Percentiles rank a stretch among this genome's conserved stretches.
Conservation (phyloP, 2,888 invertebrate species). For the Cerastis rubricosa region DNA sequence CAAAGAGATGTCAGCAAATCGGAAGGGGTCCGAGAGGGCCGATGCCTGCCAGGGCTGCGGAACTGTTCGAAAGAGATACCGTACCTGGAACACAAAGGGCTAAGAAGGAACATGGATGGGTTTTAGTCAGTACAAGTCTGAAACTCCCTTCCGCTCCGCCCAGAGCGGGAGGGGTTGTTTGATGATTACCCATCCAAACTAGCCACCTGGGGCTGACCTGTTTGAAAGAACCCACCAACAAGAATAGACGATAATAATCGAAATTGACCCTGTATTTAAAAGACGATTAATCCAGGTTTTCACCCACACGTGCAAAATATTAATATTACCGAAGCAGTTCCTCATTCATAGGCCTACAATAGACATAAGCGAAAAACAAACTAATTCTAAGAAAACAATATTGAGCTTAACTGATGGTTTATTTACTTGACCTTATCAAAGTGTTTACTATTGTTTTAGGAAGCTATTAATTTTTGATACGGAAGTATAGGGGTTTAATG, state of each 20-base stretch:
- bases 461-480: constrained; percentile 40
- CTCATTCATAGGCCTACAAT: constrained; percentile 2
- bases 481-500: constrained; percentile 37
- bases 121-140: no score
- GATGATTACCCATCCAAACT: no score
- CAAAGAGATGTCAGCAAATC: no score
- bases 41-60: no score
- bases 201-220: background rate
- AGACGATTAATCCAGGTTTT: background rate
- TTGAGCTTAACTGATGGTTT: constrained; percentile 40
- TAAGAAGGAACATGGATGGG: no score
- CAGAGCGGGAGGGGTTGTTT: no score
- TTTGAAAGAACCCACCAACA: background rate
- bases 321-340: background rate
- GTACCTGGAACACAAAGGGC: no score
- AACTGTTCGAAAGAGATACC: no score
- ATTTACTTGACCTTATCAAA: constrained; percentile 39
- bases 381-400: constrained; percentile 34
- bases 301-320: constrained; percentile 7
- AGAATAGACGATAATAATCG: background rate
- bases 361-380: constrained; percentile 24
- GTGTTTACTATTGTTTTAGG: constrained; percentile 45
- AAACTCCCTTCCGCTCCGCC: no score
- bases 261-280: background rate
- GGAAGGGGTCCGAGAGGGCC: no score